Conservation (phyloP, 1,140 invertebrate genomes). For the Elysia chlorotica region DNA sequence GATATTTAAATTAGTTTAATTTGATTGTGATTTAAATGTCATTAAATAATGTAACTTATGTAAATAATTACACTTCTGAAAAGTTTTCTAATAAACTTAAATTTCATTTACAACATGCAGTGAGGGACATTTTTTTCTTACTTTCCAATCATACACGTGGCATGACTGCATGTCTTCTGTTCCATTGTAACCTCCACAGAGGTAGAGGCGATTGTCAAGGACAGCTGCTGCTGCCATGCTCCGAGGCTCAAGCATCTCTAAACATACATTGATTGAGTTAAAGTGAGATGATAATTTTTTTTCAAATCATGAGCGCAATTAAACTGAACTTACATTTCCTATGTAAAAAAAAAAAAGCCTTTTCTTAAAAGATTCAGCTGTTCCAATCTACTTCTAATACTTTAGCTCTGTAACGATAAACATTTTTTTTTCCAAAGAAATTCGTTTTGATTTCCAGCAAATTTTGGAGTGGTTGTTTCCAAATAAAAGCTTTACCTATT, state of each 20-base stretch:
- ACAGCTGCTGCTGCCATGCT: slow-evolving; percentile 29
- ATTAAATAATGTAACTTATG: not conserved
- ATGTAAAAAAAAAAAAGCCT: no score
- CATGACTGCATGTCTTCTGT: slow-evolving; percentile 17
- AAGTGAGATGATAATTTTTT: not conserved
- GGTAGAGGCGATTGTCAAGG: slow-evolving; percentile 13
- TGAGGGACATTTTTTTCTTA: no score
- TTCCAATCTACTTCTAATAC: no score
- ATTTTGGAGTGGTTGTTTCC: no score
- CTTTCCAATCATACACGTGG: slow-evolving; percentile 17
- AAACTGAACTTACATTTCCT: not conserved
- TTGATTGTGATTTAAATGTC: not conserved
- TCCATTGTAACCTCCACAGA: slow-evolving; percentile 29
- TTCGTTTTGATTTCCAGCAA: no score
- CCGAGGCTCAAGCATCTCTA: slow-evolving; percentile 19
- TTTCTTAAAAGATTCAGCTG: no score
- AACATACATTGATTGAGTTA: not conserved
- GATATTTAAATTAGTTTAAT: not conserved
- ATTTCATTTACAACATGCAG: no score
- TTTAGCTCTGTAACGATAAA: no score
- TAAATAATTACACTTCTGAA: no score
- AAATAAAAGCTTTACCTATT: no score
- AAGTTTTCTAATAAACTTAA: no score
- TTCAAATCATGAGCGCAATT: not conserved
- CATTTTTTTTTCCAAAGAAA: no score